phyloP scores from a whole-genome alignment of 53 echinoderm and acorn worm genomes.

The Glandiceps talaboti region DNA sequence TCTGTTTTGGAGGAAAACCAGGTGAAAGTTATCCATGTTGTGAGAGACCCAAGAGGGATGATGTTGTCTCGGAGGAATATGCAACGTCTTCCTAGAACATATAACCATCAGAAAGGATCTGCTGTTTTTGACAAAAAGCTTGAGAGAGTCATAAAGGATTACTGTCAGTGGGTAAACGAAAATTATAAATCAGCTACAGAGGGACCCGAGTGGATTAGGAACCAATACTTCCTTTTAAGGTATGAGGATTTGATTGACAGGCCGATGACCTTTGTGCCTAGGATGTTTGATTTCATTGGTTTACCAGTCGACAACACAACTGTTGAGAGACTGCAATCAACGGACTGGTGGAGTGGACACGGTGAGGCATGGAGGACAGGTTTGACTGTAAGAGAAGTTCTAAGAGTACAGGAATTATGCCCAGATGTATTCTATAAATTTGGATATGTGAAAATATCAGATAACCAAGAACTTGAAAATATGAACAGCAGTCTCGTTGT shows the following conservation, averaged over 20 bases:
- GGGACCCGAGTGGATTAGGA: neutral
- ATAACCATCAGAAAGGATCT: neutral
- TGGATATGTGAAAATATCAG: neutral
- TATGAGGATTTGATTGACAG: neutral
- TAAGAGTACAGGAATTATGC: neutral
- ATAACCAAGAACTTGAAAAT: no score
- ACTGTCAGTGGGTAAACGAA: neutral
- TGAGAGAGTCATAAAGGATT: neutral
- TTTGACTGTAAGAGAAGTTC: neutral
- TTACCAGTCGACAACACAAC: neutral
- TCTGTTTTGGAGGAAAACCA: neutral
- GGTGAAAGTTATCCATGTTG: neutral
- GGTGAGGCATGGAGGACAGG: neutral
- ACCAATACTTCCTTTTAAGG: neutral
- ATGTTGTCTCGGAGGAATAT: neutral
- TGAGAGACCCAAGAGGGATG: neutral
- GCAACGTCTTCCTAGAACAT: neutral
- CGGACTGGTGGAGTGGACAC: neutral
- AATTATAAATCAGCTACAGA: neutral
- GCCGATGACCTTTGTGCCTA: neutral
- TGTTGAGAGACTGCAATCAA: neutral
- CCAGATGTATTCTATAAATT: neutral
- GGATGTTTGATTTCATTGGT: neutral
- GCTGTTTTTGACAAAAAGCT: neutral
- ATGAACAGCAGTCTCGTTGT: neutral